Evolutionary conservation across 1,140 invertebrate genomes (phyloP).

Genomic region (Anoplophora glabripennis): DNA sequence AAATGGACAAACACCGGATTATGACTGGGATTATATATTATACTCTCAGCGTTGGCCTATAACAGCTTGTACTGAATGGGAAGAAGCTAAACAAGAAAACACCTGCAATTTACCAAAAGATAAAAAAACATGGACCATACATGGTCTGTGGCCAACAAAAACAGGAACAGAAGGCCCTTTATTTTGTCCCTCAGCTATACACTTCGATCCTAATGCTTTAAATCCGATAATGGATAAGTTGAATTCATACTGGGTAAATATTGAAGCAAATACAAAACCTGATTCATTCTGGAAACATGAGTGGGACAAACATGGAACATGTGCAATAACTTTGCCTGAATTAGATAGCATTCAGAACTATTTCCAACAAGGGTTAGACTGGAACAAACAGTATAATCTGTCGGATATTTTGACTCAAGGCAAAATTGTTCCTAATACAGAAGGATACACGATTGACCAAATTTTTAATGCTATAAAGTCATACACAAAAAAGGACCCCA

Average conservation of each 20-base stretch:
- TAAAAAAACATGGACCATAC: conserved; percentile 69
- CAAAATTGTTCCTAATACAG: conserved; percentile 59
- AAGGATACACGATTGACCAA: conserved; percentile 55
- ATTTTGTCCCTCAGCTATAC: conserved; percentile 65
- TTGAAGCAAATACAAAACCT: conserved; percentile 58
- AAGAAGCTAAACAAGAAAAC: conserved; percentile 56
- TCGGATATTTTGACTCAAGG: conserved; percentile 40
- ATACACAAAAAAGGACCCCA: conserved; percentile 57
- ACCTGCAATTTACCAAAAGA: conserved; percentile 63
- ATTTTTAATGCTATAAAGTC: conserved; percentile 59
- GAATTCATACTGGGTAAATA: conserved; percentile 69
- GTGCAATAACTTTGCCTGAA: conserved; percentile 60
- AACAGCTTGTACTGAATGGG: conserved; percentile 71
- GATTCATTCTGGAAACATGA: conserved; percentile 77
- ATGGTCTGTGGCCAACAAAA: conserved; percentile 81
- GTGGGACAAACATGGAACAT: conserved; percentile 84
- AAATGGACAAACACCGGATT: conserved; percentile 24
- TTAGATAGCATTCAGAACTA: conserved; percentile 71
- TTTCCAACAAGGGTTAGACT: conserved; percentile 65
- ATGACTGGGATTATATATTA: conserved; percentile 70
- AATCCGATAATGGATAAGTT: conserved; percentile 59
- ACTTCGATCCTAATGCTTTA: conserved; percentile 62
- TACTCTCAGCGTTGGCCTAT: conserved; percentile 80
- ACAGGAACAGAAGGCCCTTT: conserved; percentile 60
- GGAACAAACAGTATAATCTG: conserved; percentile 60